phyloP scores from a whole-genome alignment of 2,797 vertebrate species.

The Ara ararauna region DNA sequence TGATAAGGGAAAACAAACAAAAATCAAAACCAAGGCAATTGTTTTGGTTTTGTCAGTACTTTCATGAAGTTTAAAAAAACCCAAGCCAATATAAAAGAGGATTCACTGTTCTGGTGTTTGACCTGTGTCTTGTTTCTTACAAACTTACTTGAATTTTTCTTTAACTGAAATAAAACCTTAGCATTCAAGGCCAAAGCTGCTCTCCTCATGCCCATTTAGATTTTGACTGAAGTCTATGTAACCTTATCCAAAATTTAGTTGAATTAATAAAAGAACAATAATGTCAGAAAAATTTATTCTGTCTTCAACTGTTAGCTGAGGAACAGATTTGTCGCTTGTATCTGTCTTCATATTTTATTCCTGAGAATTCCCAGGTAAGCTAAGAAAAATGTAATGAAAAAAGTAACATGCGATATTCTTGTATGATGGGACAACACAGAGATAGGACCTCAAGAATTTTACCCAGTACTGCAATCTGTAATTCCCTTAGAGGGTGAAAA shows the following conservation, averaged over 20 bases:
- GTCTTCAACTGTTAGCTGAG: not conserved
- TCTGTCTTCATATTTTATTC: not conserved
- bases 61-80: not conserved
- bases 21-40: not conserved
- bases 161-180: not conserved
- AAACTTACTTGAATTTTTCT: not conserved
- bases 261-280: not conserved
- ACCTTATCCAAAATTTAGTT: not conserved
- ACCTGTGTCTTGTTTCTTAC: fast-evolving
- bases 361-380: not conserved
- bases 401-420: not conserved
- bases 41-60: not conserved
- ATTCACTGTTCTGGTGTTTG: not conserved
- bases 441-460: not conserved
- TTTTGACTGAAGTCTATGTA: not conserved
- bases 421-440: not conserved
- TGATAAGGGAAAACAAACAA: not conserved
- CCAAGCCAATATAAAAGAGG: not conserved
- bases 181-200: not conserved
- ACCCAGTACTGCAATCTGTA: not conserved
- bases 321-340: not conserved
- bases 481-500: not conserved
- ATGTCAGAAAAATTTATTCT: not conserved
- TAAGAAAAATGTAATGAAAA: not conserved
- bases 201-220: not conserved